Base-by-base conservation (phyloP, 2,888 invertebrate genomes). In the Hydropsyche betteni region DNA sequence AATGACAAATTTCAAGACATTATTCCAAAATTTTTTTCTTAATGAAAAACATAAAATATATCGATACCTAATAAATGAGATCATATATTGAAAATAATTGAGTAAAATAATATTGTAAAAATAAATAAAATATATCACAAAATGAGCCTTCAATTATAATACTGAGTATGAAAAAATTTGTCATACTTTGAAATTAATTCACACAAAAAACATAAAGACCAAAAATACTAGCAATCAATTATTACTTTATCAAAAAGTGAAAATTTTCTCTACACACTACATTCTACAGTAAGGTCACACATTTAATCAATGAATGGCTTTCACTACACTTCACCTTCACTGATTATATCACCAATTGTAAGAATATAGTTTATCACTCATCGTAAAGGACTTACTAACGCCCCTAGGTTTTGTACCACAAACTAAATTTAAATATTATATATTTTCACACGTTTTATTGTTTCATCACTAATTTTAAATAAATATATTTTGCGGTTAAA, bases 281-380 rank as follows among this genome's bases (percentile, higher is more conserved):
- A 36, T 61, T 44, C 55, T 75, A 78, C 71, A 70, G 50, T 74
- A 76, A 78, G 76, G 58, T 78, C 76, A 55, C 72, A 73, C 73
- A 75, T 53, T 71, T 36, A 70, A 76, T 69, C 73, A 72, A 61
- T 55, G 74, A 71, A 72, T 38, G 68, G 70, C 58, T 55, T 36
- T 68, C 74, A 73, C 75, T 76, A 76, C 69, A 74, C 64, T 64
- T 64, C 50, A 53, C 64, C 75, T 58, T 58, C 36, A 55, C 53
- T 75, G 55, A 75, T 58, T 53, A 36, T 75, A 77, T 77, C 77
- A 77, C 77, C 69, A 61, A 68, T 69, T 38, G 44, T 52, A 52
- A 74, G 70, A 50, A 74, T 72, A 53, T 74, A 68, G 61, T 72
- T 68, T 70, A 77, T 77, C 75, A 77, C 77, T 76, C 71, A 36